Evolutionary conservation across 2,888 invertebrate species (phyloP), one percentile per base, ranked within the genome.

Genomic region (Lobophora halterata): DNA sequence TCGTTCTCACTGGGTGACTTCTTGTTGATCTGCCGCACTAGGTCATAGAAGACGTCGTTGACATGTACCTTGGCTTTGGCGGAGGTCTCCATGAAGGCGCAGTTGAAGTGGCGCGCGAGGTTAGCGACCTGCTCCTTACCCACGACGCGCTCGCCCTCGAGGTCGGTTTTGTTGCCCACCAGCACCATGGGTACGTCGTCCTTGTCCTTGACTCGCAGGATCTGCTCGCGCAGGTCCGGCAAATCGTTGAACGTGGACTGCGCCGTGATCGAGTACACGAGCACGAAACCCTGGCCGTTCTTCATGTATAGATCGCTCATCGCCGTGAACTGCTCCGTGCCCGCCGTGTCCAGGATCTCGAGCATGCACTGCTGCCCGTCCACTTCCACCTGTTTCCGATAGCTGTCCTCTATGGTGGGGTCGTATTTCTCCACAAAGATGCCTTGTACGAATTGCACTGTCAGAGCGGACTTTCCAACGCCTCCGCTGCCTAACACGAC

Each of bases 231-330:
- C 62, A 99, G 90, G 89, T 99, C 99, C 89, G 98, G 97, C 64
- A 99, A 91, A 90, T 99, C 99, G 89, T 99, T 99, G 90, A 99
- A 99, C 63, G 99, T 99, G 58, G 99, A 99, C 89, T 99, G 99
- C 82, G 99, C 99, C 60, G 99, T 99, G 89, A 99, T 99, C 72
- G 99, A 99, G 89, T 99, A 99, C 49, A 99, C 99, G 79, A 99
- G 91, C 61, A 99, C 97, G 88, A 99, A 99, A 54, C 99, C 99
- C 87, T 99, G 99, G 12, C 99, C 99, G 86, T 99, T 99, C 89
- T 99, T 99, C 99, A 99, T 99, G 87, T 99, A 99, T 70, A 99
- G 91, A 90, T 99, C 99, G 75, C 99, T 92, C 99, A 99, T 99
- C 60, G 99, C 99, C 64, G 99, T 99, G 88, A 99, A 99, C 93